Base-by-base conservation (phyloP, 2,888 invertebrate species). In the Drosophila anceps region DNA sequence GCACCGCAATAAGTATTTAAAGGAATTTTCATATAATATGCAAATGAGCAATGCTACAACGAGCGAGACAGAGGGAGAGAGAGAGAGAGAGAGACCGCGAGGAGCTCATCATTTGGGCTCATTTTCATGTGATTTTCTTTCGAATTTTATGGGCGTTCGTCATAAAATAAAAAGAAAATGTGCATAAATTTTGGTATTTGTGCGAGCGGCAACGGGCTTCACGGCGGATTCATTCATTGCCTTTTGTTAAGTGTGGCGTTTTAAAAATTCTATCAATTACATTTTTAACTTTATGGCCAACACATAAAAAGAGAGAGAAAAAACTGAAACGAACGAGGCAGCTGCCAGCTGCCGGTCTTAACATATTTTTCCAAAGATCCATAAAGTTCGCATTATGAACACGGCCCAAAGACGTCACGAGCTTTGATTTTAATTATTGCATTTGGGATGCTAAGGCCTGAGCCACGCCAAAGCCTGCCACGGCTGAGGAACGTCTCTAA, bases 221-320 rank as follows among this genome's bases (percentile, higher is more conserved):
- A 20, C 31, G 18, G 18, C n/a, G 43, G 43, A 43, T 33, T 43
- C 18, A 20, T 37, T 55, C n/a, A 27, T 41, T 58, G 46, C 43
- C 73, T 64, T 68, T 68, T 73, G 79, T 55, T 76, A 73, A 72
- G 73, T 57, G 79, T 64, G 72, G 68, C 73, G 71, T 74, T 73
- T 88, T 81, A 80, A 91, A 87, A 90, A 85, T 87, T 82, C 90
- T 87, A 90, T 91, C 90, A 90, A 91, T 90, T 90, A 90, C 57
- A 62, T 71, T 76, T 73, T 81, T 78, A 76, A 72, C 77, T 84
- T 90, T 86, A 87, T 78, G 65, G 57, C 76, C 41, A 55, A 37
- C 29, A 18, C 73, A 79, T 88, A 81, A 88, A 84, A 76, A 31
- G n/a, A 2, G 7, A 7, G 24, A 27, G 7, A n/a, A 72, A 53